phyloP scores from a whole-genome alignment of 1,140 invertebrate species.

The Campodea augens region DNA sequence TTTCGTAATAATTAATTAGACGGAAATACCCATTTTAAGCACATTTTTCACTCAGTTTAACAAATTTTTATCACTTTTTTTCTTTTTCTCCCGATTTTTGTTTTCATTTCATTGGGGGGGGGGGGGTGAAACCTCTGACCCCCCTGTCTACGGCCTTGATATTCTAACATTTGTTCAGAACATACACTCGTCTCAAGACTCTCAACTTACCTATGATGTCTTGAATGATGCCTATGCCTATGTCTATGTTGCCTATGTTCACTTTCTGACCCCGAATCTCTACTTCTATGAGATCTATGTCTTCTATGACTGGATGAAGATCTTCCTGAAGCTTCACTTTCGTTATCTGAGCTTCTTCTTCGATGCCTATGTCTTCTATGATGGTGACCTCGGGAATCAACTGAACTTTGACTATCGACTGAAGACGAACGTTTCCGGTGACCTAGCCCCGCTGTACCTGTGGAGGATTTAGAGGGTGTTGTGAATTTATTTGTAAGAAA shows the following conservation, averaged over 20 bases:
- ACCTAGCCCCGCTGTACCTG: conserved; percentile 2
- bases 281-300: conserved; percentile 38
- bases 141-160: no score
- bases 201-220: no score
- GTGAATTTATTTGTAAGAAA: no score
- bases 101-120: no score
- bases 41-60: no score
- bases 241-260: conserved; percentile 22
- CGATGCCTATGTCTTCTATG: conserved; percentile 39
- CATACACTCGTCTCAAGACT: no score
- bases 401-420: conserved; percentile 69
- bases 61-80: no score
- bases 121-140: no score
- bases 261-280: conserved; percentile 34
- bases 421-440: conserved; percentile 34
- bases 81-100: no score
- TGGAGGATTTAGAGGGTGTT: background rate
- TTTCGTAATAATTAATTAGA: no score
- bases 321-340: conserved; percentile 63
- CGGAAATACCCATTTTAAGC: no score
- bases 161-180: no score
- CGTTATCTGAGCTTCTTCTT: conserved; percentile 67
- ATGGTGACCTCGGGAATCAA: conserved; percentile 27
- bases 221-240: conserved; percentile 15
- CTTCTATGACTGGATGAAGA: conserved; percentile 47